Evolutionary conservation across 2,797 vertebrate genomes (phyloP), one percentile per base, ranked within the genome.

Genomic region (Poeciliopsis infans): DNA sequence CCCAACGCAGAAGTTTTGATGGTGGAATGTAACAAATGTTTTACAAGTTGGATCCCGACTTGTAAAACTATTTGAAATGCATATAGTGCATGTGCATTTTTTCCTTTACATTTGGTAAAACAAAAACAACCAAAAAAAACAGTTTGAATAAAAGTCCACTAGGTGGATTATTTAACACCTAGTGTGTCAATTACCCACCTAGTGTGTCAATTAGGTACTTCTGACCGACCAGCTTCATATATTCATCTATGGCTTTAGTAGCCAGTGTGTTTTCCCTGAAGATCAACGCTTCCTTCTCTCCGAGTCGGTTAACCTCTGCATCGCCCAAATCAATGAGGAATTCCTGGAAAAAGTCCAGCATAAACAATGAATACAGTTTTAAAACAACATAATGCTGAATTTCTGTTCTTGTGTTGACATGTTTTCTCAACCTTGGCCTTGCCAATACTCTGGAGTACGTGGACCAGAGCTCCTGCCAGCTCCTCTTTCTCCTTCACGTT

Each of bases 221-320:
- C 88, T 97, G 97, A 13, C 98, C 98, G 80, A 99, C 98, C 88
- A 99, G 94, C 88, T 99, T 99, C 98, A 99, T 99, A 82, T 98
- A 99, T 85, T 99, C 98, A 13, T 99, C 98, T 0, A 99, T 98
- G 80, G 98, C 98, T 90, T 99, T 99, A 70, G 98, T 99, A 85
- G 97, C 97, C 86, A 99, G 85, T 0, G 97, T 99, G 94, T 99
- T 99, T 93, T 99, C 97, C 33, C 98, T 96, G 93, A 99, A 99
- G 83, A 99, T 97, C 86, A 99, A 88, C 0, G 97, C 96, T 85
- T 99, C 97, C 0, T 94, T 97, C 74, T 97, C 97, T 1, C 97
- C 97, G 3, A 96, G 96, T n/a, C 97, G 97, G 4, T 97, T 95
- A 47, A 99, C 95, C 89, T 99, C 98, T 0, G 95, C 95, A 5